These are phyloP conservation scores for Xiphophorus birchmanni DNA, from an alignment of 2,797 vertebrate species.

Conservation along the genomic window DNA sequence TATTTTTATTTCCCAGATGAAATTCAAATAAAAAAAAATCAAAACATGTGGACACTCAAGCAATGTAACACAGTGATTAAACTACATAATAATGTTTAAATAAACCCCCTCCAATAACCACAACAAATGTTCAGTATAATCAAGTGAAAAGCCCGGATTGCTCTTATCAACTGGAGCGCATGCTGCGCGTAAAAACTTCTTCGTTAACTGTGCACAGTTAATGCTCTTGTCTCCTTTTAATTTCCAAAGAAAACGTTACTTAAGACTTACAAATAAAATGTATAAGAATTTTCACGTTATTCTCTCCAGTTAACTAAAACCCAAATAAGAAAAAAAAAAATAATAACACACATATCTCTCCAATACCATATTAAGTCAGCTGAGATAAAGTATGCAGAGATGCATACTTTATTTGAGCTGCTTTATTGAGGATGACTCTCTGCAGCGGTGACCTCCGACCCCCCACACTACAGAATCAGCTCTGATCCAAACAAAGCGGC, in stretches of 20 bases:
- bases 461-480: conserved; percentile 30
- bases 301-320: conserved; percentile 4
- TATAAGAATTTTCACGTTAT: neutral
- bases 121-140: neutral
- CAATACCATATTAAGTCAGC: conserved; percentile 18
- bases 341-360: neutral
- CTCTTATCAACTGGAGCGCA: conserved; percentile 14
- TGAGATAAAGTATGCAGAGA: no score
- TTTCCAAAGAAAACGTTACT: neutral
- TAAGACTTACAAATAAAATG: neutral
- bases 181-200: conserved; percentile 21
- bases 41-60: neutral
- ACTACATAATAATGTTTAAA: neutral
- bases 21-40: neutral
- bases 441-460: conserved; percentile 50
- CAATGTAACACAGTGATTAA: neutral
- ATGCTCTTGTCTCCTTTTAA: neutral
- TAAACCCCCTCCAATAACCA: neutral
- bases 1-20: neutral
- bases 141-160: neutral
- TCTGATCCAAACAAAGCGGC: conserved; percentile 47
- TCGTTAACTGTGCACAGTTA: neutral
- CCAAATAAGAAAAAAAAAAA: neutral
- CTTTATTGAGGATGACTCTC: conserved; percentile 43
- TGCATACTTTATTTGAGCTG: neutral